Conservation (phyloP, 1,140 invertebrate genomes). For the Camponotus vicinus region DNA sequence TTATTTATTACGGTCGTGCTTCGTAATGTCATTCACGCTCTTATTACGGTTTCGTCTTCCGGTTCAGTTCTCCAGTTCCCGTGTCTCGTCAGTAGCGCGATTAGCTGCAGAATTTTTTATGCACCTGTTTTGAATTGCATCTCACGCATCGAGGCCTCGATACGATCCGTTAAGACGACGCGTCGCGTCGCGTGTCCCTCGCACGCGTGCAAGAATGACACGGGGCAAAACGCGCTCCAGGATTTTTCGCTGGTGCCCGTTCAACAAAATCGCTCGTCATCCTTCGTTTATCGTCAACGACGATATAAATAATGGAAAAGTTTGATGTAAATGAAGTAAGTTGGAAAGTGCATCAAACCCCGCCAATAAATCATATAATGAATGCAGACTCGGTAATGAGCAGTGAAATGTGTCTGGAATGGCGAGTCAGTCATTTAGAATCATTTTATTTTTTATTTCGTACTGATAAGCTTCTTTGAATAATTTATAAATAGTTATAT, state of each 20-base stretch:
- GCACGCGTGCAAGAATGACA: slow-evolving; percentile 30
- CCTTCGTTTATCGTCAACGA: not conserved
- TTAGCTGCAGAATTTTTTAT: slow-evolving; percentile 64
- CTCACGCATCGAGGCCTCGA: slow-evolving; percentile 28
- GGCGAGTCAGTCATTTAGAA: too few relatives aligned
- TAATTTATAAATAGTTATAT: too few relatives aligned
- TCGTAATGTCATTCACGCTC: slow-evolving; percentile 3
- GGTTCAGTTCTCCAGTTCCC: slow-evolving; percentile 42
- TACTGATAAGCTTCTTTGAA: too few relatives aligned
- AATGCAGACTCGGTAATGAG: not conserved
- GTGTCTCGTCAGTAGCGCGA: slow-evolving; percentile 12
- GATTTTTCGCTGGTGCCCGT: not conserved
- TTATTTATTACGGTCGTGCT: not conserved
- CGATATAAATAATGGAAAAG: not conserved
- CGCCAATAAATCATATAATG: not conserved
- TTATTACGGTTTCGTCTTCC: slow-evolving; percentile 44
- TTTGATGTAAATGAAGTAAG: not conserved
- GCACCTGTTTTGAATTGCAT: slow-evolving; percentile 66
- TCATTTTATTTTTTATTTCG: too few relatives aligned
- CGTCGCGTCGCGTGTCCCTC: slow-evolving; percentile 39
- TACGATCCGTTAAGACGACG: slow-evolving; percentile 49
- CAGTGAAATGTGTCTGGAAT: too few relatives aligned
- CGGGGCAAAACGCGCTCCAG: not conserved
- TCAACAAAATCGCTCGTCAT: not conserved
- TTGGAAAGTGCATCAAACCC: not conserved